A percentile compares a stretch with the other conserved stretches of the same genome.
phyloP scores from a whole-genome alignment of 2,888 invertebrate species.

The Melipona beecheii region DNA sequence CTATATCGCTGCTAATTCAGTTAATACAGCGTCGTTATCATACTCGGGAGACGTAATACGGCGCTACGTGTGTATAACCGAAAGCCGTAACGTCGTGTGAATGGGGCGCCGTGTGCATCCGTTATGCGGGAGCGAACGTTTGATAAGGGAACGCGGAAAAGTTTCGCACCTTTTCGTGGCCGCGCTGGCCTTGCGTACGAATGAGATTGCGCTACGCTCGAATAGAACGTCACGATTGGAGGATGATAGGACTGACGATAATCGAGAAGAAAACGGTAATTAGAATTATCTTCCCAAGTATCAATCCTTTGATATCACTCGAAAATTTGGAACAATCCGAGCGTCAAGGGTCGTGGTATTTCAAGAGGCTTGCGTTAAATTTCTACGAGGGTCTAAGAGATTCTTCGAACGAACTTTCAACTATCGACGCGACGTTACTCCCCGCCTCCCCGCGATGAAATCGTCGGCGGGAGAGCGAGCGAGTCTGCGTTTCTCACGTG shows the following conservation, averaged over 20 bases:
- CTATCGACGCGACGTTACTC: background rate
- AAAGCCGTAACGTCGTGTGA: background rate
- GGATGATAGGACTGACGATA: background rate
- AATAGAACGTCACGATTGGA: constrained; percentile 11
- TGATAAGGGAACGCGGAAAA: constrained; percentile 50
- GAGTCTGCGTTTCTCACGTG: constrained; percentile 25
- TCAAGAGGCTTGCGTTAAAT: background rate
- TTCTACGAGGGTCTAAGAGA: background rate
- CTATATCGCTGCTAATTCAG: constrained; percentile 77
- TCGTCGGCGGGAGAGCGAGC: background rate
- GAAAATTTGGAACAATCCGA: too few relatives aligned
- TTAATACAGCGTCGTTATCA: constrained; percentile 74
- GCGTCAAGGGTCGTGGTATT: too few relatives aligned
- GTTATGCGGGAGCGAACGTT: constrained; percentile 21
- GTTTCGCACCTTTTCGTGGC: constrained; percentile 45
- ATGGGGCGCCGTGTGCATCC: constrained; percentile 28
- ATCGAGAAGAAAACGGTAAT: too few relatives aligned
- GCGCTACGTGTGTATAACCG: constrained; percentile 12
- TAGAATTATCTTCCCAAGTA: too few relatives aligned
- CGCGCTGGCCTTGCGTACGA: constrained; percentile 17
- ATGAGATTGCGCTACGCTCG: constrained; percentile 39
- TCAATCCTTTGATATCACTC: too few relatives aligned
- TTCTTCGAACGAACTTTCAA: background rate
- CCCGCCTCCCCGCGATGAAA: background rate
- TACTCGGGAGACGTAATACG: constrained; percentile 46